Base-by-base conservation (phyloP, 2,888 invertebrate species). In the Drosophila barbarae region DNA sequence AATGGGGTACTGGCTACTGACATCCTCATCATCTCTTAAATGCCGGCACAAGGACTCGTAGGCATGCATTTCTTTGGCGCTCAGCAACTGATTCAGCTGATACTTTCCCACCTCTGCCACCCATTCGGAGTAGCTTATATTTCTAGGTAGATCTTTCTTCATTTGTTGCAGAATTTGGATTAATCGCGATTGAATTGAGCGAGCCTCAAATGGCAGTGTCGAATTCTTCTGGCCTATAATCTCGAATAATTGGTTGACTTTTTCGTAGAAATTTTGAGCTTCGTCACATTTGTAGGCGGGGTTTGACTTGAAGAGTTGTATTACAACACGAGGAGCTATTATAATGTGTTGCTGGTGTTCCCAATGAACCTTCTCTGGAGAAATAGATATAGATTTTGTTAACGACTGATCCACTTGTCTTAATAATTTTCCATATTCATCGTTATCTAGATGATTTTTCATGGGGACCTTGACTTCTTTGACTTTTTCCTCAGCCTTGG, bases 201-300 rank as follows among this genome's bases (percentile, higher is more conserved):
- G 1, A 8, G 15, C 21, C n/a, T 26, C 21, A 6, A 52, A n/a
- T 5, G 23, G 23, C n/a, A 42, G n/a, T 2, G 10, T 7, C 12
- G 6, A n/a, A 6, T 47, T 13, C 6, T 3, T 9, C 1, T 39
- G 35, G 0, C 35, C 64, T 15, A 47, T 55, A 1, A 71, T n/a
- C 54, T 82, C 77, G 0, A 42, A 13, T 23, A 82, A 65, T 36
- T 77, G 77, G 4, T 65, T 30, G n/a, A 82, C 23, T 6, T 79
- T 69, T 13, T 76, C 80, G n/a, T 34, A 71, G 38, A 79, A 72
- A 36, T 59, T 32, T 9, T 66, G 54, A 1, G 23, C 56, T 21
- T 50, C 15, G 0, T 26, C 6, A 9, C 61, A 58, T 5, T 63
- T 59, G 23, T 73, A 76, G 6, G 63, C 42, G 1, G 80, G 66